Evolutionary conservation across 2,797 vertebrate species (phyloP).

Genomic region (Manis pentadactyla): DNA sequence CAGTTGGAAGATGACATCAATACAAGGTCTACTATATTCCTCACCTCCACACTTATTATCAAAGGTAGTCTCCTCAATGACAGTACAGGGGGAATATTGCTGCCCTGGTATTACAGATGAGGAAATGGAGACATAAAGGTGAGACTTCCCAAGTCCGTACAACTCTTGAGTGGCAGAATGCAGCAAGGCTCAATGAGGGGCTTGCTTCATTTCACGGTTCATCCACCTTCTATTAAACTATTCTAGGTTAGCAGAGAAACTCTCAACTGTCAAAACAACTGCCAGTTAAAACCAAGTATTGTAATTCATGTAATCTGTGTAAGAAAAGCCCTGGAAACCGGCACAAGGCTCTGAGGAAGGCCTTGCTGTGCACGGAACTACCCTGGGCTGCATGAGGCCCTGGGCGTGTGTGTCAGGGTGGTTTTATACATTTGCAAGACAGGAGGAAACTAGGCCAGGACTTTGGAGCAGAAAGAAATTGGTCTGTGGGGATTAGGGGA

Average conservation of each 20-base stretch:
- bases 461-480: not conserved
- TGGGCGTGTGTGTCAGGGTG: accelerated
- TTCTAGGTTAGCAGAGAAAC: not conserved
- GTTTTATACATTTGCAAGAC: not conserved
- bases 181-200: accelerated
- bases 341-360: not conserved
- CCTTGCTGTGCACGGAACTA: too few relatives aligned
- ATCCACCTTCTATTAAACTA: not conserved
- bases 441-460: not conserved
- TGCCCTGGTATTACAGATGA: not conserved
- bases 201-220: not conserved
- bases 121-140: not conserved
- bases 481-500: not conserved
- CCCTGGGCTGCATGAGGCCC: not conserved
- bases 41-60: not conserved
- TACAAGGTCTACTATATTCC: accelerated
- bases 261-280: not conserved
- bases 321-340: not conserved
- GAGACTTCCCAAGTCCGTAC: not conserved
- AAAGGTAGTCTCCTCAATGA: not conserved
- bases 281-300: not conserved
- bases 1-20: not conserved
- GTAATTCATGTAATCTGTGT: too few relatives aligned
- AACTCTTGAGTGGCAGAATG: not conserved
- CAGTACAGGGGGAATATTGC: not conserved